A percentile compares a stretch with the other conserved stretches of the same genome.
phyloP scores from a whole-genome alignment of 2,113 vertebrate genomes.

The Notechis scutatus region DNA sequence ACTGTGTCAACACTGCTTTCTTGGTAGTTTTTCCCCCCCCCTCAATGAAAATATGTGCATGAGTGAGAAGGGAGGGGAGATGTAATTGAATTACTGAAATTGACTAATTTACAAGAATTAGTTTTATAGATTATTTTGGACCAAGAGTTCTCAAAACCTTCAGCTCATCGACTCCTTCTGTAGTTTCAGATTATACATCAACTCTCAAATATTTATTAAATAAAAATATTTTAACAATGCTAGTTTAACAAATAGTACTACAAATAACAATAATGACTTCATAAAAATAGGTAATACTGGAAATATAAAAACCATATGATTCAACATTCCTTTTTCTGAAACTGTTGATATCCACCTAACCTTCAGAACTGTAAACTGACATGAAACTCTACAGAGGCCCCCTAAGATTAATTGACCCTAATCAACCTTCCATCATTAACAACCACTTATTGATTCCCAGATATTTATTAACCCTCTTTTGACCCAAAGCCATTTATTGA shows the following conservation, averaged over 20 bases:
- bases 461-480: background rate
- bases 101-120: background rate
- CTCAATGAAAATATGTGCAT: background rate
- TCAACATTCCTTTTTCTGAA: background rate
- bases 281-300: background rate
- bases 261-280: background rate
- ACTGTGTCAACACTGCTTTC: background rate
- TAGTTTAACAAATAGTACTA: background rate
- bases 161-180: background rate
- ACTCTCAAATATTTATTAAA: background rate
- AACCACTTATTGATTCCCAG: background rate
- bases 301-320: background rate
- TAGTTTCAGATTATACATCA: background rate
- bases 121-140: background rate
- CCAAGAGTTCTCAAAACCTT: background rate
- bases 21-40: rapidly evolving
- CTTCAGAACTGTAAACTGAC: background rate
- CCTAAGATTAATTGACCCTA: background rate
- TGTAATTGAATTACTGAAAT: background rate
- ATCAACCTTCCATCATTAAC: background rate
- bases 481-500: background rate
- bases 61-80: background rate
- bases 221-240: background rate
- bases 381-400: background rate
- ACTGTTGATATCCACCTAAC: background rate